Evolutionary conservation across 2,113 vertebrate genomes (phyloP).

Genomic region (Nestor notabilis): DNA sequence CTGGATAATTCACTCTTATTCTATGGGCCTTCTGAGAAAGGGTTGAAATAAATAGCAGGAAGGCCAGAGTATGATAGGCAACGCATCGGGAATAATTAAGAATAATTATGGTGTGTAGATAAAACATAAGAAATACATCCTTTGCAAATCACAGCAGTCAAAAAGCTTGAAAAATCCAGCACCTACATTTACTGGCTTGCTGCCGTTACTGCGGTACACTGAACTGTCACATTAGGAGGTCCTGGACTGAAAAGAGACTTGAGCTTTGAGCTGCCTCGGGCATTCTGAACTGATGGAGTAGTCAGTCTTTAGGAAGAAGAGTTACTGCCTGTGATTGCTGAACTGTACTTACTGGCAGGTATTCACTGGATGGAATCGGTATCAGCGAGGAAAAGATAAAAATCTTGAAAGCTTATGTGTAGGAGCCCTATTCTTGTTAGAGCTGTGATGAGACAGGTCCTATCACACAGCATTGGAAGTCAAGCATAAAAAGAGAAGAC

Average conservation of each 20-base stretch:
- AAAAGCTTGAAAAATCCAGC: not conserved
- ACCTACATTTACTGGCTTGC: not conserved
- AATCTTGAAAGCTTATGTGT: not conserved
- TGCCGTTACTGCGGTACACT: not conserved
- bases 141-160: conserved; percentile 21
- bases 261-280: not conserved
- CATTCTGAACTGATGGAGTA: not conserved
- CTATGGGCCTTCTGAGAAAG: conserved; percentile 50
- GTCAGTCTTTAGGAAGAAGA: not conserved
- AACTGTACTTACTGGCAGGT: not conserved
- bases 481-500: not conserved
- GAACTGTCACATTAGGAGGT: not conserved
- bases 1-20: conserved; percentile 39
- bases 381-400: not conserved
- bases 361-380: not conserved
- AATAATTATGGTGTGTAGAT: conserved; percentile 22
- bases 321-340: not conserved
- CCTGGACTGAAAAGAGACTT: not conserved
- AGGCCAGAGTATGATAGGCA: conserved; percentile 18
- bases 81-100: conserved; percentile 59
- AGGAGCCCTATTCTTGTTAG: not conserved
- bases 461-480: not conserved
- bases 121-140: conserved; percentile 12
- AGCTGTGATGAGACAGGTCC: not conserved
- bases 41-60: conserved; percentile 59